Base-by-base conservation (phyloP, 2,888 invertebrate genomes). In the Philereme transversata region DNA sequence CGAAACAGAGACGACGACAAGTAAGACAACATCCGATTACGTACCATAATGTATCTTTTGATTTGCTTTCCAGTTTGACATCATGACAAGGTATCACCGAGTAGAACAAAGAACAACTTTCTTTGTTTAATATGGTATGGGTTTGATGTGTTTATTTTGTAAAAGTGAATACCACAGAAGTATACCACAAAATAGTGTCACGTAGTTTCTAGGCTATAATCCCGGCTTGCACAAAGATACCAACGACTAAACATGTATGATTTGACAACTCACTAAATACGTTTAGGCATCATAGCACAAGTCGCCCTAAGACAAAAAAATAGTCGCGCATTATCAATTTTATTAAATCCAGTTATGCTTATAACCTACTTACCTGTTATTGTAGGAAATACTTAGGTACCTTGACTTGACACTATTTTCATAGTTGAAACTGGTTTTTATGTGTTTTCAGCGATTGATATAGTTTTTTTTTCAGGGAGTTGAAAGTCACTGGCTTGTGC, bases 1-100 rank as follows among this genome's bases (percentile, higher is more conserved):
- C 96, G 97, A 70, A 96, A 95, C 81, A 94, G 97, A 78, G 97
- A 97, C 86, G 96, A 96, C 53, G 95, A 96, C 86, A 96, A 95
- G 97, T 96, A 93, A 93, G 88, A 70, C 68, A 65, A 65, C 6
- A 68, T 55, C 63, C 69, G 57, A 62, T 68, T 64, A 40, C 8
- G 8, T 6, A 64, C 68, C 72, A 62, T 62, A 56, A 34, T 4
- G 46, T 57, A 48, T 47, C 3, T 51, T 50, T 51, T 54, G 22
- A 47, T 58, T 62, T 57, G 57, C 57, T 54, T 58, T 62, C 43
- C 34, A 51, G 51, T 51, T 50, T 40, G n/a, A 41, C 4, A 41
- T 51, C 41, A 33, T 36, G 33, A n/a, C 36, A 45, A 22, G 8
- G 10, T 45, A 34, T 33, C 47, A 34, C 47, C 9, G 47, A 47